Evolutionary conservation across 1,140 invertebrate species (phyloP).

Genomic region (Adoxophyes honmai): DNA sequence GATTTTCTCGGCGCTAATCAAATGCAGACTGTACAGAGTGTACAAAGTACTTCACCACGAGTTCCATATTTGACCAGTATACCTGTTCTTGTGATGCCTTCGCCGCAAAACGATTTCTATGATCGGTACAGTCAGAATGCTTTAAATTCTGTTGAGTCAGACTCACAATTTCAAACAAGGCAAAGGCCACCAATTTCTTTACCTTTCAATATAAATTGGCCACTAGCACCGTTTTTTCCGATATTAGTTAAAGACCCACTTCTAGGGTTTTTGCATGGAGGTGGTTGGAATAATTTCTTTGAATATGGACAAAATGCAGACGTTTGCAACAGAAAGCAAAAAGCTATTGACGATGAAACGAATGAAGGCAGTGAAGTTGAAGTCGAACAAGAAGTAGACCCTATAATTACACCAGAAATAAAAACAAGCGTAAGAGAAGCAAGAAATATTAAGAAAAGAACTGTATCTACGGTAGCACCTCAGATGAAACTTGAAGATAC

Average conservation of each 20-base stretch:
- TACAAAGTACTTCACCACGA: conserved; percentile 21
- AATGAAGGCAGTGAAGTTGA: conserved; percentile 20
- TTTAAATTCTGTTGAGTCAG: conserved; percentile 17
- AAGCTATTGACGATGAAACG: conserved; percentile 28
- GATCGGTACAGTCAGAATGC: conserved; percentile 23
- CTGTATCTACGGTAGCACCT: conserved; percentile 26
- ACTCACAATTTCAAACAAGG: conserved; percentile 36
- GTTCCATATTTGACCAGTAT: conserved; percentile 48
- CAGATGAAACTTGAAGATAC: conserved; percentile 26
- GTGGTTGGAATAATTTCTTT: conserved; percentile 74
- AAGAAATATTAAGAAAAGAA: conserved; percentile 50
- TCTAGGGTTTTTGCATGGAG: conserved; percentile 65
- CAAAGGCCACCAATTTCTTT: conserved; percentile 36
- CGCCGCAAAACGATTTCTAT: conserved; percentile 26
- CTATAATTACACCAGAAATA: conserved; percentile 15
- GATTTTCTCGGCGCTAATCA: not conserved
- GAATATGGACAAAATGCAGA: conserved; percentile 79
- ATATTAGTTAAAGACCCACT: conserved; percentile 78
- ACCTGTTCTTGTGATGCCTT: conserved; percentile 50
- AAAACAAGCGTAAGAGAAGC: conserved; percentile 35
- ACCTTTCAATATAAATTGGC: conserved; percentile 60
- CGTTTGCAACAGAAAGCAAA: conserved; percentile 66
- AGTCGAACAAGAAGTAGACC: conserved; percentile 19
- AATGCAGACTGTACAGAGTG: too few relatives aligned
- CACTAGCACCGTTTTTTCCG: conserved; percentile 75